A percentile compares a stretch with the other conserved stretches of the same genome.
These are phyloP conservation scores for Pollenia labialis DNA, from an alignment of 2,888 invertebrate genomes.

Conservation along the genomic window DNA sequence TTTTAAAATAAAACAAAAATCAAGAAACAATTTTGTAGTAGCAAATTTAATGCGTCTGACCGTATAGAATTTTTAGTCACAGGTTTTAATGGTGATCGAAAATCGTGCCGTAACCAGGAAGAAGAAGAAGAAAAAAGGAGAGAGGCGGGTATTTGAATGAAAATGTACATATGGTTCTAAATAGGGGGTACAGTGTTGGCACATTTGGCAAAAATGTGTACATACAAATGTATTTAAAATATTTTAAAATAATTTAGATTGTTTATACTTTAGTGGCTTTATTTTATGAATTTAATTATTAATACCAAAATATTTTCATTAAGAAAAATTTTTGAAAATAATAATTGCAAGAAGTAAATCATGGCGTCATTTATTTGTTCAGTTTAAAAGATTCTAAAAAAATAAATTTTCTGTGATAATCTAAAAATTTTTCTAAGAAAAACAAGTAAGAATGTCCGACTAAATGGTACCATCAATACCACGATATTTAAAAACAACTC, in stretches of 20 bases:
- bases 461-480: too few species aligned
- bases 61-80: conserved; percentile 43
- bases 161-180: conserved; percentile 33
- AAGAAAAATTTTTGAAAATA: not conserved
- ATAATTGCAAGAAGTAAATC: not conserved
- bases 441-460: too few species aligned
- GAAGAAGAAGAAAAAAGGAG: not conserved
- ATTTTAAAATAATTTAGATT: not conserved
- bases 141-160: not conserved
- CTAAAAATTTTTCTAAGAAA: too few species aligned
- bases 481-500: too few species aligned
- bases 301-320: not conserved
- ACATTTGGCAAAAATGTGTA: conserved; percentile 18
- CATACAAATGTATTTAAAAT: not conserved
- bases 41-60: conserved; percentile 20
- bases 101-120: not conserved
- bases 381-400: not conserved
- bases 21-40: conserved; percentile 1
- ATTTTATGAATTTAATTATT: not conserved
- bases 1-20: not conserved
- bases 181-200: not conserved
- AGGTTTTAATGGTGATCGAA: conserved; percentile 11
- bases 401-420: not conserved
- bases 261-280: conserved; percentile 1
- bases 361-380: conserved; percentile 8